phyloP scores from a whole-genome alignment of 1,140 invertebrate species.

The Aphelenchoides fujianensis region DNA sequence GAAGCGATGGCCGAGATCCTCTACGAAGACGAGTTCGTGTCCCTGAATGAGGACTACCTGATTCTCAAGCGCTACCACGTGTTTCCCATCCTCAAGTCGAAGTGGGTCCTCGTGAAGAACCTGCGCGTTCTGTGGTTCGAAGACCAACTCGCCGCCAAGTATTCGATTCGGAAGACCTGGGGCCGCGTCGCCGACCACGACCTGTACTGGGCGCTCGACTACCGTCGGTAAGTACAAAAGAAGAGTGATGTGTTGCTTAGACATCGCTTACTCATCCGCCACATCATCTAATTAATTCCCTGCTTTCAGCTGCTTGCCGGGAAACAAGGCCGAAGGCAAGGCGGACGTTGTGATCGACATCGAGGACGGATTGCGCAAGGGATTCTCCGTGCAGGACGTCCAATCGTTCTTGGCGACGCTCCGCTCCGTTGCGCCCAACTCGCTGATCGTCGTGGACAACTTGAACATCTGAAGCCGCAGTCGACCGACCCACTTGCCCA shows the following conservation, averaged over 20 bases:
- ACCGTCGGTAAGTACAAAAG: conserved; percentile 25
- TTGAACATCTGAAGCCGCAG: too few species aligned
- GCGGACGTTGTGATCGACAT: conserved; percentile 42
- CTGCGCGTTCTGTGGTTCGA: conserved; percentile 35
- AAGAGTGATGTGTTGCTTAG: too few species aligned
- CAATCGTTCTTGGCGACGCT: conserved; percentile 32
- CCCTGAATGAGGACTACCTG: conserved; percentile 24
- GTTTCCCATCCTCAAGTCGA: conserved; percentile 42
- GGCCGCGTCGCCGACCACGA: conserved; percentile 19
- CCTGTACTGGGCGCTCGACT: conserved; percentile 24
- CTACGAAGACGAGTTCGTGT: conserved; percentile 27
- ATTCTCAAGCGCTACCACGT: conserved; percentile 44
- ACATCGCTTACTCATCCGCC: too few species aligned
- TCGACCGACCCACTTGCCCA: too few species aligned
- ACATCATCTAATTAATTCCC: conserved; percentile 24
- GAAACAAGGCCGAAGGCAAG: conserved; percentile 42
- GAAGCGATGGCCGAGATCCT: conserved; percentile 12
- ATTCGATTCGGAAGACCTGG: conserved; percentile 28
- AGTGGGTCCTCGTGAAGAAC: conserved; percentile 37
- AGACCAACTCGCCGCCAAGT: conserved; percentile 18
- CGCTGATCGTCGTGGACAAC: conserved; percentile 50
- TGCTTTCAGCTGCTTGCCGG: conserved; percentile 40
- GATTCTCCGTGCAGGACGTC: conserved; percentile 42
- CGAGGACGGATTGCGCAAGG: conserved; percentile 44
- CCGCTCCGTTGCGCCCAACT: conserved; percentile 38